Base-by-base conservation (phyloP, 2,888 invertebrate genomes). In the Allolobophora icterica region DNA sequence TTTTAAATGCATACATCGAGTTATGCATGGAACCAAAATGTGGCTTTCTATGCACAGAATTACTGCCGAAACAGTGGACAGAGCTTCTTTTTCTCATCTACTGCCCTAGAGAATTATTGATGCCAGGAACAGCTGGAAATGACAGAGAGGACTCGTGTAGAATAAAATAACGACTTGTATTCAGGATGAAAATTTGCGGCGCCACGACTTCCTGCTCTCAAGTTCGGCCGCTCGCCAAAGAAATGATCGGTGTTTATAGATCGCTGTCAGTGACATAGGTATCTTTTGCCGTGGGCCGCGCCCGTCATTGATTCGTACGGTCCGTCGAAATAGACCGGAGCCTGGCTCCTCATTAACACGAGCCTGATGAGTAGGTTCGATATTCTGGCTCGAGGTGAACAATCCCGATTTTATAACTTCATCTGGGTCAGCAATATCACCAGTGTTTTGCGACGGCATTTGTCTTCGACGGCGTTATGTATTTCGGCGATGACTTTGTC, bases 101-200 rank as follows among this genome's bases (percentile, higher is more conserved):
- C 71, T 30, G 17, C n/a, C 71, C n/a, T 71, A 71, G 71, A 71
- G 71, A 71, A 71, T 71, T 71, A 71, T 71, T 71, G 71, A 71
- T 71, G 71, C 71, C 71, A 71, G 13, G n/a, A 71, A 71, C 71
- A 71, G 71, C 30, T 71, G 71, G 71, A 71, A 71, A 71, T 71
- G 71, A 71, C n/a, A 13, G 71, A 71, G 71, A 71, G 24, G 52
- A 24, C 71, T 71, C 71, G 1, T 71, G 71, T 71, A 30, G n/a
- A 4, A 71, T 71, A 71, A 71, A 71, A 8, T 71, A 71, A 71
- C 71, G 71, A 71, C 30, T 71, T 71, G n/a, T 71, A 71, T 71
- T 71, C 71, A 71, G 71, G 71, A 71, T 71, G 71, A 71, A 71
- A 71, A 71, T 71, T 71, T 71, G 71, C 71, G n/a, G 71, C n/a